phyloP scores from a whole-genome alignment of 2,888 invertebrate species.

The Melikaiella ostensackeni region DNA sequence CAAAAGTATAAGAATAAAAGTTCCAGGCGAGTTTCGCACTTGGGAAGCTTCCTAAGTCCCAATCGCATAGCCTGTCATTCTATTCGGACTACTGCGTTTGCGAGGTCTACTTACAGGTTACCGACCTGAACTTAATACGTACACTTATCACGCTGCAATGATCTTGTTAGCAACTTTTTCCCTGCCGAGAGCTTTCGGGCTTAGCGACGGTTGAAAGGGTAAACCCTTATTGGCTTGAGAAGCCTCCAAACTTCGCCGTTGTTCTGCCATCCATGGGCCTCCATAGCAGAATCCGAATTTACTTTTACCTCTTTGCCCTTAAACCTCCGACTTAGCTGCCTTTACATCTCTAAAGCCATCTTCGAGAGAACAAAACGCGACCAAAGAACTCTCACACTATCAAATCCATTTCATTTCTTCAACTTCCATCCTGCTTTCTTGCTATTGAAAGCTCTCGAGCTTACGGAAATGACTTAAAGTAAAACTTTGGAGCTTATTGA shows the following conservation, averaged over 20 bases:
- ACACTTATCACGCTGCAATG: slow-evolving; percentile 60
- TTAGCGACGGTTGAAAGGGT: slow-evolving; percentile 58
- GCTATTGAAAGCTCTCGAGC: background rate
- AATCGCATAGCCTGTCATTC: slow-evolving; percentile 45
- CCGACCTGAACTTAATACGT: slow-evolving; percentile 58
- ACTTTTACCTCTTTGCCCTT: background rate
- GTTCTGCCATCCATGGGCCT: slow-evolving; percentile 10
- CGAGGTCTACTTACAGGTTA: slow-evolving; percentile 57
- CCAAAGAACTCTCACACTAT: background rate
- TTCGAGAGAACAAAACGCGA: background rate
- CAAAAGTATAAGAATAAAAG: slow-evolving; percentile 31
- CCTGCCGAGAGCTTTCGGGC: slow-evolving; percentile 55
- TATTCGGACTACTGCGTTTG: slow-evolving; percentile 52
- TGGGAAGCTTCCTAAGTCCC: slow-evolving; percentile 46
- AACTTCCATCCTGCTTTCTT: background rate
- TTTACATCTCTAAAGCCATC: slow-evolving; percentile 10
- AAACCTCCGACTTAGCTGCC: background rate
- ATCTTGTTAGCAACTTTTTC: slow-evolving; percentile 60
- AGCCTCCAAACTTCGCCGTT: slow-evolving; percentile 53
- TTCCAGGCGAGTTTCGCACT: slow-evolving; percentile 17
- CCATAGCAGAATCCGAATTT: slow-evolving; percentile 1
- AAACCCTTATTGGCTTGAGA: slow-evolving; percentile 60
- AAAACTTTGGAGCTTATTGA: slow-evolving; percentile 13
- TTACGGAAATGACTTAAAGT: background rate
- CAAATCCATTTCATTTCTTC: background rate